These are phyloP conservation scores for Merluccius polli DNA, from an alignment of 2,797 vertebrate species.

Conservation along the genomic window DNA sequence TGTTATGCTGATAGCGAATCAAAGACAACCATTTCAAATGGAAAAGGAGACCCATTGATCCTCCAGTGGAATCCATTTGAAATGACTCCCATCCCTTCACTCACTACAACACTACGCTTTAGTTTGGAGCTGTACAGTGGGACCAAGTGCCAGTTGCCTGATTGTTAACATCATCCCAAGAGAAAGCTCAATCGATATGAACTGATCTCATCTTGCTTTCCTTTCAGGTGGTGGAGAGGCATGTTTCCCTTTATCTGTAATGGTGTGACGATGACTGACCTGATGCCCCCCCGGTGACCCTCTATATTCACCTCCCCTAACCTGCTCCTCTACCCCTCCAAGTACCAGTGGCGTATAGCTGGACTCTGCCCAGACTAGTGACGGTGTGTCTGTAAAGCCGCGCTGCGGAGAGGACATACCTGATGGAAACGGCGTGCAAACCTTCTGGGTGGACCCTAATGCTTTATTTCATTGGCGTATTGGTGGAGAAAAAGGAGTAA, in stretches of 20 bases:
- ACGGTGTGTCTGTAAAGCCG: slow-evolving; percentile 83
- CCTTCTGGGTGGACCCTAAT: slow-evolving; percentile 60
- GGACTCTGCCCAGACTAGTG: slow-evolving; percentile 74
- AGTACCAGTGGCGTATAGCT: slow-evolving; percentile 37
- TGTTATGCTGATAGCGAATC: too few species aligned
- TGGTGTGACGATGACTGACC: slow-evolving; percentile 1
- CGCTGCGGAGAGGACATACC: slow-evolving; percentile 77
- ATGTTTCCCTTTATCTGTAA: slow-evolving; percentile 82
- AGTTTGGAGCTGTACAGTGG: too few species aligned
- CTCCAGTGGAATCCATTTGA: too few species aligned
- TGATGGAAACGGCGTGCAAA: slow-evolving; percentile 82
- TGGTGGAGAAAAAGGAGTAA: slow-evolving; percentile 33
- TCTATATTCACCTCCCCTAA: background rate
- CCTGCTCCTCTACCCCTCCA: slow-evolving; percentile 32
- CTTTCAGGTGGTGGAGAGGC: slow-evolving; percentile 83
- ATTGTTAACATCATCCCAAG: background rate
- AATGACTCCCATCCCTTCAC: too few species aligned
- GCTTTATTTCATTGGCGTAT: slow-evolving; percentile 33
- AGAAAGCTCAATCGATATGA: background rate
- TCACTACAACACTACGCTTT: too few species aligned
- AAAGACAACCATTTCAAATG: too few species aligned
- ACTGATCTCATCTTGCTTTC: slow-evolving; percentile 22
- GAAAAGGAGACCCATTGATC: too few species aligned
- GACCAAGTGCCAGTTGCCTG: background rate
- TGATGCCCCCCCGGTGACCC: slow-evolving; percentile 15